These are phyloP conservation scores for Nephila pilipes DNA, from an alignment of 1,140 invertebrate genomes.

Conservation along the genomic window DNA sequence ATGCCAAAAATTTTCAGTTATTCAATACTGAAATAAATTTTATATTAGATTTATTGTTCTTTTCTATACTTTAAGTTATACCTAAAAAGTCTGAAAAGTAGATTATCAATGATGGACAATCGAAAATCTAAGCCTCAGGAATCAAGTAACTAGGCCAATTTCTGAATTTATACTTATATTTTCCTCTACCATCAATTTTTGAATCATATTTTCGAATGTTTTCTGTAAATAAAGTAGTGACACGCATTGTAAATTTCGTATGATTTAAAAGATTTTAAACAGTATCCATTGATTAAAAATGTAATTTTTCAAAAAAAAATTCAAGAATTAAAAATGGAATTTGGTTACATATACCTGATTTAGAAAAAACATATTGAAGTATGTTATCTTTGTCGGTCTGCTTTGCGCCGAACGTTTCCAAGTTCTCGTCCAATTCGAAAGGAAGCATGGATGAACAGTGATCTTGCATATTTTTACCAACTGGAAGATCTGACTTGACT, in stretches of 20 bases:
- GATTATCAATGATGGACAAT: no score
- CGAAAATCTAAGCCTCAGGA: no score
- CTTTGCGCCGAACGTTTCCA: background rate
- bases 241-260: background rate
- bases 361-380: background rate
- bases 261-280: no score
- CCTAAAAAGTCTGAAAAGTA: no score
- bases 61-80: no score
- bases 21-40: no score
- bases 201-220: background rate
- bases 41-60: no score
- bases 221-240: background rate
- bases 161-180: no score
- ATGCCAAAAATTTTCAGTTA: no score
- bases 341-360: background rate
- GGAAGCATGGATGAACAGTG: conserved; percentile 81
- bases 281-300: no score
- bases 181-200: background rate
- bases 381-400: background rate
- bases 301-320: background rate
- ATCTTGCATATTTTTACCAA: conserved; percentile 91
- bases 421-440: background rate
- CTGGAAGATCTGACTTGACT: conserved; percentile 85
- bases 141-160: no score
- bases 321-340: background rate